phyloP scores from a whole-genome alignment of 2,797 vertebrate species.

The Alcedo quadribrachys region DNA sequence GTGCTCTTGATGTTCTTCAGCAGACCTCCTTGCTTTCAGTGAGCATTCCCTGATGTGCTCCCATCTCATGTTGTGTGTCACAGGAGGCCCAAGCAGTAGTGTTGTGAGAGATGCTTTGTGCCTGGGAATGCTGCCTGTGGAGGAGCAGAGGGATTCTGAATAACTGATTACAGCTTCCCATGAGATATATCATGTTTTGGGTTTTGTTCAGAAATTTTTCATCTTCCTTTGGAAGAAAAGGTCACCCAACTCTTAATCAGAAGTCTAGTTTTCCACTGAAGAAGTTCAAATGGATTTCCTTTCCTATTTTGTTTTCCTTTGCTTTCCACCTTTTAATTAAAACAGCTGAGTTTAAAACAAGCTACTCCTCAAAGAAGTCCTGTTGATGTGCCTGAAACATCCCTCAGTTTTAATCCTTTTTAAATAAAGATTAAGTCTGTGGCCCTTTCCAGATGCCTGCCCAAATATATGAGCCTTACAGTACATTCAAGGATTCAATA shows the following conservation, averaged over 20 bases:
- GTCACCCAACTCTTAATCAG: neutral
- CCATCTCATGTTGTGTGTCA: rapidly evolving
- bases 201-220: neutral
- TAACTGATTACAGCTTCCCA: neutral
- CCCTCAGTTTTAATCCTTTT: neutral
- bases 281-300: neutral
- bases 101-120: neutral
- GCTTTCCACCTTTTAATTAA: neutral
- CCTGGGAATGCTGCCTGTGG: constrained; percentile 19
- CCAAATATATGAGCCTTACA: neutral
- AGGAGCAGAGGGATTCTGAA: neutral
- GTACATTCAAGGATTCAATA: neutral
- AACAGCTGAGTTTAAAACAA: neutral
- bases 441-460: neutral
- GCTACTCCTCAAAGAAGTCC: neutral
- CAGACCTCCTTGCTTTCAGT: rapidly evolving
- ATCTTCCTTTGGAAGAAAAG: neutral
- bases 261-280: neutral
- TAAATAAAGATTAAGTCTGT: neutral
- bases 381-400: neutral
- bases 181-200: neutral
- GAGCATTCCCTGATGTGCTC: rapidly evolving
- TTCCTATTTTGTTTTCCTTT: neutral
- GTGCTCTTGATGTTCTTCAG: neutral
- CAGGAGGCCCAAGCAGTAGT: neutral